A percentile compares a stretch with the other conserved stretches of the same genome.
phyloP scores from a whole-genome alignment of 2,113 vertebrate genomes.

The Mugil cephalus region DNA sequence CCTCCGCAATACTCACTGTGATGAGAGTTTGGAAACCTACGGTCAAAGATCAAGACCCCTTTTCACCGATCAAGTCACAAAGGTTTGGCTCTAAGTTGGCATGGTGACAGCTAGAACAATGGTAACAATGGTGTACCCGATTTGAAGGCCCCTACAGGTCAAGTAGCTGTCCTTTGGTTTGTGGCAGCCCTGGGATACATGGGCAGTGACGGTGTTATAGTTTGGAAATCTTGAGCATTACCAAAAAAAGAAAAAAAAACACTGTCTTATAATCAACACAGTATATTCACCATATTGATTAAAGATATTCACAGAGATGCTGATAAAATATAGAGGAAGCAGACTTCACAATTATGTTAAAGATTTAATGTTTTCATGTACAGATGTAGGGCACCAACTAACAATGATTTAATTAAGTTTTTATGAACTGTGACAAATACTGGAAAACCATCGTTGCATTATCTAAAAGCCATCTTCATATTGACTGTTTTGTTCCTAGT shows the following conservation, averaged over 20 bases:
- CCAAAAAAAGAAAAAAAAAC: no score
- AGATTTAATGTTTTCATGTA: background rate
- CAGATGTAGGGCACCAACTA: background rate
- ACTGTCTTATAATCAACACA: no score
- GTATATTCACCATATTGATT: no score
- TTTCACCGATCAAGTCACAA: constrained; percentile 31
- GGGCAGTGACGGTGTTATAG: background rate
- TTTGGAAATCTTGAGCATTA: no score
- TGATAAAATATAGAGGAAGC: background rate
- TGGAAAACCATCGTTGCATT: no score
- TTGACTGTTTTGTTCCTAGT: background rate
- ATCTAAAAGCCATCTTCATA: background rate
- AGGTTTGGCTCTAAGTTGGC: constrained; percentile 36
- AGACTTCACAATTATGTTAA: background rate
- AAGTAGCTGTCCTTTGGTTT: constrained; percentile 35
- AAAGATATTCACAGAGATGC: no score
- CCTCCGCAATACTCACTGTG: constrained; percentile 17
- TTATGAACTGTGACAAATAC: no score
- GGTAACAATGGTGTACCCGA: constrained; percentile 15
- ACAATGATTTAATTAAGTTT: no score
- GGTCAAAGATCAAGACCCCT: constrained; percentile 48
- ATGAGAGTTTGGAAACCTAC: constrained; percentile 15
- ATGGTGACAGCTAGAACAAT: constrained; percentile 49
- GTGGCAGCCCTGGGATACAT: constrained; percentile 25
- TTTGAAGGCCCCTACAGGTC: constrained; percentile 45